Conservation (phyloP, 2,797 vertebrate genomes). For the Acanthurus lineatus region DNA sequence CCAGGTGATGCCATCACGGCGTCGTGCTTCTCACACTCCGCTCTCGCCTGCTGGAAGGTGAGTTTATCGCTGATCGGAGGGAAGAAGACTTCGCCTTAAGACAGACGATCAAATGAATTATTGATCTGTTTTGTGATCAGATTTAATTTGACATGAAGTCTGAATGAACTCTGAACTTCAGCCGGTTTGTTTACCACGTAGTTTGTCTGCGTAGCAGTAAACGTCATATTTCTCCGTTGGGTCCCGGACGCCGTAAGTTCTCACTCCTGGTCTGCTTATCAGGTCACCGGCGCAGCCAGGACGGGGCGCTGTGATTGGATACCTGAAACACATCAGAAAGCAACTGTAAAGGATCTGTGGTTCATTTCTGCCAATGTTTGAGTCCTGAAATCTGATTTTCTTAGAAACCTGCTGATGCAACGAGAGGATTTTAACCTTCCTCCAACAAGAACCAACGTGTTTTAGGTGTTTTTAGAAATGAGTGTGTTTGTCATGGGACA, state of each 20-base stretch:
- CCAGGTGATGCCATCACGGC: constrained; percentile 89
- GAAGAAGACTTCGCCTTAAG: constrained; percentile 91
- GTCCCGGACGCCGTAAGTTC: constrained; percentile 90
- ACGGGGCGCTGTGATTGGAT: constrained; percentile 91
- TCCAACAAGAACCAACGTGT: too few relatives aligned
- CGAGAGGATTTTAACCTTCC: not conserved
- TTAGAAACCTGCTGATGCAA: not conserved
- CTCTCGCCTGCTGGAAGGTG: constrained; percentile 87
- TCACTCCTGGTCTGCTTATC: constrained; percentile 88
- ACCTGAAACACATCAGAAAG: constrained; percentile 78
- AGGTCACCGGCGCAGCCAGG: constrained; percentile 92
- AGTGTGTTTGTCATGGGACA: too few relatives aligned
- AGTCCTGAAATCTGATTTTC: not conserved
- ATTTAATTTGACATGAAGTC: not conserved
- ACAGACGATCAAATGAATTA: not conserved
- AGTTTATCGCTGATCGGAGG: constrained; percentile 78
- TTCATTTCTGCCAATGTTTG: not conserved
- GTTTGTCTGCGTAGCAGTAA: constrained; percentile 91
- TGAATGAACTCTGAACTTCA: too few relatives aligned
- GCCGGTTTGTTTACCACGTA: constrained; percentile 86
- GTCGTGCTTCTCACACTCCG: constrained; percentile 78
- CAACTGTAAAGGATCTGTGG: not conserved
- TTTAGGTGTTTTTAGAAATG: too few relatives aligned
- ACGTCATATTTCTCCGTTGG: constrained; percentile 91
- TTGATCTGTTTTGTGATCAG: not conserved